These are phyloP conservation scores for Brotula barbata DNA, from an alignment of 2,797 vertebrate species.

Conservation along the genomic window DNA sequence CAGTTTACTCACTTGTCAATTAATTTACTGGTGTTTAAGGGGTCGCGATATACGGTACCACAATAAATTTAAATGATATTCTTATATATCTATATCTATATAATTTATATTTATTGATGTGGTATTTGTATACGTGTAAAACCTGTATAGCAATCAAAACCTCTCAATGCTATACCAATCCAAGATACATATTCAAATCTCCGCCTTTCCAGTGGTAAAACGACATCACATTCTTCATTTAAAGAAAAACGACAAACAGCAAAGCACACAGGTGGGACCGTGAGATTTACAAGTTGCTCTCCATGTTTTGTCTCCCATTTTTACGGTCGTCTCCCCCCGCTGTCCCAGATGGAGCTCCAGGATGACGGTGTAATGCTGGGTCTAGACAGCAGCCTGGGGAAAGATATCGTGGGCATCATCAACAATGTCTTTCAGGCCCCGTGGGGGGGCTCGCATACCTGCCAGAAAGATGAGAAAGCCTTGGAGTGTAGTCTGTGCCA, in stretches of 20 bases:
- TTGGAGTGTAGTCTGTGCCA: constrained; percentile 95
- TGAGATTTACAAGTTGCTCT: constrained; percentile 37
- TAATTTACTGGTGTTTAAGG: too few relatives aligned
- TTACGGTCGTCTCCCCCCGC: constrained; percentile 11
- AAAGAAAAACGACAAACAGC: constrained; percentile 8
- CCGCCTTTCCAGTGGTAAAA: too few relatives aligned
- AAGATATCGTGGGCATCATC: constrained; percentile 96
- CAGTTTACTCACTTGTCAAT: too few relatives aligned
- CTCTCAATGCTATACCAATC: too few relatives aligned
- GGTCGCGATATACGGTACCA: too few relatives aligned
- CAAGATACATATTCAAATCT: neutral
- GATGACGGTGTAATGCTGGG: constrained; percentile 95
- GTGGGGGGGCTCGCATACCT: constrained; percentile 97
- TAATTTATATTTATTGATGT: too few relatives aligned
- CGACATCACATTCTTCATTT: too few relatives aligned
- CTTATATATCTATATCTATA: too few relatives aligned
- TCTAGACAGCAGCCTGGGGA: constrained; percentile 93
- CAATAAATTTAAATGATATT: too few relatives aligned
- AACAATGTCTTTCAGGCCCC: constrained; percentile 99
- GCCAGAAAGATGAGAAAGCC: constrained; percentile 95
- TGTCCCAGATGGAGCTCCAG: constrained; percentile 95
- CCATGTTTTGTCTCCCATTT: constrained; percentile 39
- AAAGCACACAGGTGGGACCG: constrained; percentile 51
- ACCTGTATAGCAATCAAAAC: too few relatives aligned
- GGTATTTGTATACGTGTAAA: too few relatives aligned